A percentile compares a stretch with the other conserved stretches of the same genome.
These are phyloP conservation scores for Phallusia fumigata DNA, from an alignment of 23 tunicate genomes.

Conservation along the genomic window DNA sequence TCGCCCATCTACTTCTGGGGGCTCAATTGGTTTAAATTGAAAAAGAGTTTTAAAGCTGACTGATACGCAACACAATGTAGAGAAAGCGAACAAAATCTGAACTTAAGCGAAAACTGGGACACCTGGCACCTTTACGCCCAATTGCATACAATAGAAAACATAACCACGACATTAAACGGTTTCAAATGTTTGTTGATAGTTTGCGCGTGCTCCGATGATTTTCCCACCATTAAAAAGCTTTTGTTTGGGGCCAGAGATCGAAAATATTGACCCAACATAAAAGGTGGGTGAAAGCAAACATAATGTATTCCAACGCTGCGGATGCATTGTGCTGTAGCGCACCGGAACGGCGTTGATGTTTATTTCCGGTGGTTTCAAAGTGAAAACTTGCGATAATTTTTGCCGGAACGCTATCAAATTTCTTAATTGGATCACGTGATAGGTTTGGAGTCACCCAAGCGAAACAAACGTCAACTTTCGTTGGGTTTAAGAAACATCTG, in stretches of 20 bases:
- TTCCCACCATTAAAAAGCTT: not conserved
- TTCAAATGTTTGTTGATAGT: not conserved
- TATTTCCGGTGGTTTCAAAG: not conserved
- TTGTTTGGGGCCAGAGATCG: not conserved
- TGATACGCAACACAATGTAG: no score
- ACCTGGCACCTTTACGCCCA: not conserved
- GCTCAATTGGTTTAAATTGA: no score
- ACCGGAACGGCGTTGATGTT: slow-evolving; percentile 7
- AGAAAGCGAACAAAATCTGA: no score
- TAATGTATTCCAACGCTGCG: not conserved
- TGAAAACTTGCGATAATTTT: not conserved
- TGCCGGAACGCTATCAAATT: slow-evolving; percentile 6
- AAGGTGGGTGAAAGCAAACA: not conserved
- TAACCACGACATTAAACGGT: not conserved
- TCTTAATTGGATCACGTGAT: slow-evolving; percentile 1
- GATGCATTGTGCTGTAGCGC: not conserved
- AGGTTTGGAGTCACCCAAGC: not conserved
- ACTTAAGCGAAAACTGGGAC: not conserved
- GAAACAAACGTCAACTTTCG: not conserved
- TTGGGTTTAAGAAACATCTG: not conserved
- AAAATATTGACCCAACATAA: not conserved
- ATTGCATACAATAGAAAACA: not conserved
- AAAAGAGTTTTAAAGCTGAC: no score
- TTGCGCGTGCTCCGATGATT: not conserved
- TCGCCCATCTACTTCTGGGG: no score